Evolutionary conservation across 2,113 vertebrate species (phyloP).

Genomic region (Leptobrachium leishanense): DNA sequence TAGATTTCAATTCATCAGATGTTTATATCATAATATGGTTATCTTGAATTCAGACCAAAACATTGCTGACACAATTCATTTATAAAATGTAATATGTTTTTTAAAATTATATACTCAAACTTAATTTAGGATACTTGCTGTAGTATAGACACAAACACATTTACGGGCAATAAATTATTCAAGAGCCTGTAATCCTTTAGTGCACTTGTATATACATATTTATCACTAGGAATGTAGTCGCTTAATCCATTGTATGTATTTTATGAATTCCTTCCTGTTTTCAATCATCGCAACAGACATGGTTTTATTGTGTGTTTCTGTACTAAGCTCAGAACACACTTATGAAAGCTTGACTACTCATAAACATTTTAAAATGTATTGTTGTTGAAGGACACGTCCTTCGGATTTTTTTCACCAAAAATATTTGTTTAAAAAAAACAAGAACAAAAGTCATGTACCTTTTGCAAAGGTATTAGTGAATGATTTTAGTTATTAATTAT

Average conservation of each 20-base stretch:
- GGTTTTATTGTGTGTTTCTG: constrained; percentile 3
- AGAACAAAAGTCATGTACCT: not conserved
- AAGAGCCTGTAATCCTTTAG: too few relatives aligned
- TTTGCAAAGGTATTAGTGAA: not conserved
- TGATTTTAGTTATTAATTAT: not conserved
- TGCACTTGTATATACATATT: not conserved
- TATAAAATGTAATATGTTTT: too few relatives aligned
- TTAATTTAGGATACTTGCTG: too few relatives aligned
- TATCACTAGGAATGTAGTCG: not conserved
- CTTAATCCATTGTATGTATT: not conserved
- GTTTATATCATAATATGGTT: too few relatives aligned
- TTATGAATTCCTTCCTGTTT: not conserved
- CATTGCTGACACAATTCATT: too few relatives aligned
- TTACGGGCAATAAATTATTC: too few relatives aligned
- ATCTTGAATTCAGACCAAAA: too few relatives aligned
- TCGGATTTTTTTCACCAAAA: not conserved
- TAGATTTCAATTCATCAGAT: too few relatives aligned
- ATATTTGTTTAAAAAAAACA: not conserved
- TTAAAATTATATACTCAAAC: too few relatives aligned
- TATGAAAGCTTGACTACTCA: not conserved
- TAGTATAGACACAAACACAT: too few relatives aligned
- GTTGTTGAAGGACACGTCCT: not conserved
- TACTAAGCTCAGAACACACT: not conserved
- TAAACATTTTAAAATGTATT: not conserved
- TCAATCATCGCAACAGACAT: not conserved